A percentile compares a stretch with the other conserved stretches of the same genome.
phyloP scores from a whole-genome alignment of 2,888 invertebrate genomes.

The Mesorhabditis spiculigera region DNA sequence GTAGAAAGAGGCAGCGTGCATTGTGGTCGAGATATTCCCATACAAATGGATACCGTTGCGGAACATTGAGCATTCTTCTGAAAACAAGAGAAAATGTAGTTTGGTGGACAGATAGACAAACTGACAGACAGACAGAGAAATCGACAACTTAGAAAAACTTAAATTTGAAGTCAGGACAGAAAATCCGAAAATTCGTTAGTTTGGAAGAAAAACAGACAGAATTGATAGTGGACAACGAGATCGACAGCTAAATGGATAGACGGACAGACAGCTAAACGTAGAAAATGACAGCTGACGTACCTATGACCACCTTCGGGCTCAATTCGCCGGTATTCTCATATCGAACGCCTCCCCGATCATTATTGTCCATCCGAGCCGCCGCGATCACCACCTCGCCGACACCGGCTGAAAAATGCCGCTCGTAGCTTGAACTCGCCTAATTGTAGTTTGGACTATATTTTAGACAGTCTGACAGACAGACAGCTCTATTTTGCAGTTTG shows the following conservation, averaged over 20 bases:
- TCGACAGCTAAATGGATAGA: no score
- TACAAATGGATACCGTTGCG: conserved; percentile 83
- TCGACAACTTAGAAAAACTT: not conserved
- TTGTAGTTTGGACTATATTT: conserved; percentile 13
- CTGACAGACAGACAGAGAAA: not conserved
- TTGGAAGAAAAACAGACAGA: no score
- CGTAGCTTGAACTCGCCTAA: conserved; percentile 7
- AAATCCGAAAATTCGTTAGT: not conserved
- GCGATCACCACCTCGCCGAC: conserved; percentile 44
- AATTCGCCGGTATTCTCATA: conserved; percentile 44
- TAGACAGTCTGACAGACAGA: no score
- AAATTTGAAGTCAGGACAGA: not conserved
- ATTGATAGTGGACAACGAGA: no score
- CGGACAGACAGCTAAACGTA: no score
- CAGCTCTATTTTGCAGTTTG: no score
- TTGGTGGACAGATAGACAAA: not conserved
- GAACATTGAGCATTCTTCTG: conserved; percentile 73
- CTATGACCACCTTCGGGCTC: conserved; percentile 31
- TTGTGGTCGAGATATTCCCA: conserved; percentile 87
- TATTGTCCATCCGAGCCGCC: conserved; percentile 41
- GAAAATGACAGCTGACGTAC: conserved; percentile 3
- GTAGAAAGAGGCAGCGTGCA: conserved; percentile 78
- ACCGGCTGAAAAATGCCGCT: no score
- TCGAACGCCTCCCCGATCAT: conserved; percentile 51
- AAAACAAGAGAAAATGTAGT: no score